Percentiles rank a stretch among this genome's conserved stretches.
These are phyloP conservation scores for Sinocyclocheilus rhinocerous DNA, from an alignment of 2,113 vertebrate species.

Conservation along the genomic window DNA sequence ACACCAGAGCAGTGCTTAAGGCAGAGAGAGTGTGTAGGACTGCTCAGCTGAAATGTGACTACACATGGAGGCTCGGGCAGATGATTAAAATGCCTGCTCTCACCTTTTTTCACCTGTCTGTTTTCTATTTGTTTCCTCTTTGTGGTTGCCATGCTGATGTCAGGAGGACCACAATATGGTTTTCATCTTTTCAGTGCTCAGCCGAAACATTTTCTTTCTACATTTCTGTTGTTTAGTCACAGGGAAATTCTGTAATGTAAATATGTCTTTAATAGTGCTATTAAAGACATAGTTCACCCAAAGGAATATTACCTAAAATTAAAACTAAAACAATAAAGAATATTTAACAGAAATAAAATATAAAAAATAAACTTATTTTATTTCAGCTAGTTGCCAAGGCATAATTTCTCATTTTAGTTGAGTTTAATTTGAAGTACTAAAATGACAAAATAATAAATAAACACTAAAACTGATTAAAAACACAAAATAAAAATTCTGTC, in stretches of 20 bases:
- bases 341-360: too few species aligned
- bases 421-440: too few species aligned
- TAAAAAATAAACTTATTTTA: too few species aligned
- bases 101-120: not conserved
- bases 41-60: constrained; percentile 36
- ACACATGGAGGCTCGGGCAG: not conserved
- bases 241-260: not conserved
- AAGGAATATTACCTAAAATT: not conserved
- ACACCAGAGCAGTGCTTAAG: not conserved
- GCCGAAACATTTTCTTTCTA: not conserved
- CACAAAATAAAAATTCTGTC: not conserved
- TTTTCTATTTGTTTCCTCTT: not conserved
- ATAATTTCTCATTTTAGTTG: too few species aligned
- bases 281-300: not conserved
- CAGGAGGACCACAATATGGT: not conserved
- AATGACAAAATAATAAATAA: not conserved
- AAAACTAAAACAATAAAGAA: too few species aligned
- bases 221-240: not conserved
- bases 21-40: not conserved
- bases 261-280: too few species aligned
- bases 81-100: not conserved
- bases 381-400: too few species aligned
- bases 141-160: not conserved
- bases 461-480: not conserved
- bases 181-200: not conserved